These are phyloP conservation scores for Rhizomys pruinosus DNA, from an alignment of 2,113 vertebrate genomes.

Conservation along the genomic window DNA sequence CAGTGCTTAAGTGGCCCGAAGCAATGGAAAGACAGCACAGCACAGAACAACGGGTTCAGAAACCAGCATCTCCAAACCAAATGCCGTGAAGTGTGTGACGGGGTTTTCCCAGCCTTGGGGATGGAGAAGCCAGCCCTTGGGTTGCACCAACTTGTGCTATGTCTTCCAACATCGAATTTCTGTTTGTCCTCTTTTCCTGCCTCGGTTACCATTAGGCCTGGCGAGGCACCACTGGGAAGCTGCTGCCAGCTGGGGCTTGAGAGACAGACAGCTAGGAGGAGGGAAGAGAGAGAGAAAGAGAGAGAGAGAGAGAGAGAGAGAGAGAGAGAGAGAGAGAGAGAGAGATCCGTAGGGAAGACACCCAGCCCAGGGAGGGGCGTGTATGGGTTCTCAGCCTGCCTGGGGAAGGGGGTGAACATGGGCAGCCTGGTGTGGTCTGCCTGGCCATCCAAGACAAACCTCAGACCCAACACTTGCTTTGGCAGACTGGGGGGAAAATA, in stretches of 20 bases:
- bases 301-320: not conserved
- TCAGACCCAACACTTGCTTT: slow-evolving; percentile 77
- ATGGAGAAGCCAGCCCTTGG: not conserved
- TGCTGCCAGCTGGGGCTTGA: not conserved
- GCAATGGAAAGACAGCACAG: not conserved
- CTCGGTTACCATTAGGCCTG: not conserved
- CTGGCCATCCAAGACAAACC: slow-evolving; percentile 83
- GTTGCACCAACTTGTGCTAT: not conserved
- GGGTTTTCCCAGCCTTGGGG: slow-evolving; percentile 66
- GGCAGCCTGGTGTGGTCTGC: slow-evolving; percentile 84
- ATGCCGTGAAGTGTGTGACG: not conserved
- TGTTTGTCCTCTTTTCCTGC: not conserved
- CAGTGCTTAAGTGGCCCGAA: not conserved
- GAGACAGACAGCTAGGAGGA: not conserved
- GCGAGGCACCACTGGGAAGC: not conserved
- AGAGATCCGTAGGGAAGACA: not conserved
- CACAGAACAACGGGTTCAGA: not conserved
- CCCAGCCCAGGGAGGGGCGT: not conserved
- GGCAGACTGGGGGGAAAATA: slow-evolving; percentile 70
- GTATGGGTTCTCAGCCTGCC: slow-evolving; percentile 75
- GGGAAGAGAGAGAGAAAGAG: not conserved
- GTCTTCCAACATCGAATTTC: slow-evolving; percentile 20
- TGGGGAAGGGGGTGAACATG: slow-evolving; percentile 78
- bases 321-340: not conserved
- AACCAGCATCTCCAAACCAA: slow-evolving; percentile 23